A percentile compares a stretch with the other conserved stretches of the same genome.
These are phyloP conservation scores for Enteromius anoplus DNA, from an alignment of 2,797 vertebrate genomes.

Conservation along the genomic window DNA sequence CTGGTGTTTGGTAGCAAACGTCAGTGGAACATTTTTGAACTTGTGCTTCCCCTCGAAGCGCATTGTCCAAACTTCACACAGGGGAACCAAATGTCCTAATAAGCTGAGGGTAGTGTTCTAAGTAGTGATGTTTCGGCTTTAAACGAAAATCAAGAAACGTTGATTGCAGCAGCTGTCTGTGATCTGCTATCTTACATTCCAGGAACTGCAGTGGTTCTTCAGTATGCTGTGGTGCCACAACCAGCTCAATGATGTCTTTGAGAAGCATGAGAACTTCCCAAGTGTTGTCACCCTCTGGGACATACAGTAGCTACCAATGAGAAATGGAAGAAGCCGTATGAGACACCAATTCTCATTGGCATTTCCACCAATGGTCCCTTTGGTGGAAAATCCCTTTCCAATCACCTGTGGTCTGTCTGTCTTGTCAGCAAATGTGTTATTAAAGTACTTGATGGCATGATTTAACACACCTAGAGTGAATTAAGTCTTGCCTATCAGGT, in stretches of 20 bases:
- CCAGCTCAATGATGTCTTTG: constrained; percentile 55
- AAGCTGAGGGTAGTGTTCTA: constrained; percentile 54
- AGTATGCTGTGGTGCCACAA: constrained; percentile 33
- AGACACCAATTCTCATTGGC: constrained; percentile 35
- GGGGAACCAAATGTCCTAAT: constrained; percentile 34
- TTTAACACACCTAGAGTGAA: neutral
- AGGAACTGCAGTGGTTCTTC: constrained; percentile 58
- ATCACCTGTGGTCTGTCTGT: neutral
- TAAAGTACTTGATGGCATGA: constrained; percentile 4
- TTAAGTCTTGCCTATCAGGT: constrained; percentile 4
- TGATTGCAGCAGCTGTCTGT: constrained; percentile 51
- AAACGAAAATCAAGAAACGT: constrained; percentile 50
- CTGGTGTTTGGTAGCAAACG: constrained; percentile 54
- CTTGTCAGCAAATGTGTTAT: constrained; percentile 18
- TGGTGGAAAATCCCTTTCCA: constrained; percentile 5
- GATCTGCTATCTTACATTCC: constrained; percentile 56
- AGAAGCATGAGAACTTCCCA: constrained; percentile 60
- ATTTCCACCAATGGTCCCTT: constrained; percentile 4
- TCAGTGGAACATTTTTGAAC: constrained; percentile 55
- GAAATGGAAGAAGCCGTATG: constrained; percentile 53
- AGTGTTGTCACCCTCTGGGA: constrained; percentile 49
- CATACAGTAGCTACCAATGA: constrained; percentile 27
- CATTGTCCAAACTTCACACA: constrained; percentile 54
- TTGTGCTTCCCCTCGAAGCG: constrained; percentile 50
- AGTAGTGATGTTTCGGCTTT: constrained; percentile 56